Conservation (phyloP, 2,113 vertebrate genomes). For the Apteryx mantelli region DNA sequence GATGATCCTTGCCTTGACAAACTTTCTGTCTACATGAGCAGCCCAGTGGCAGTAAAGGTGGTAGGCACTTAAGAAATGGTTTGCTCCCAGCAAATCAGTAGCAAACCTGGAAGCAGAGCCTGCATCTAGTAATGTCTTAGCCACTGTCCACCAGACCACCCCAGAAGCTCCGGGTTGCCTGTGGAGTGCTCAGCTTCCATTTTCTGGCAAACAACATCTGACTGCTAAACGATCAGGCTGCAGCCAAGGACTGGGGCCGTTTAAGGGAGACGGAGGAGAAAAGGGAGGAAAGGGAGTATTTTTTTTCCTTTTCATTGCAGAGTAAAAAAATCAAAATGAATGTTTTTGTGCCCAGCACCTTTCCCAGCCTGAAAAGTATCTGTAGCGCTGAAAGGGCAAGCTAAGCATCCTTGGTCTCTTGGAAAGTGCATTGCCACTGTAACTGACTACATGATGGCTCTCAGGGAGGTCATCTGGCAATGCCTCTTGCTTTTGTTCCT, state of each 20-base stretch:
- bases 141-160: rapidly evolving
- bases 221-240: rapidly evolving
- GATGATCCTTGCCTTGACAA: background rate
- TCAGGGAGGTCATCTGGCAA: background rate
- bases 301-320: background rate
- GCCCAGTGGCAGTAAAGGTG: background rate
- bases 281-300: background rate
- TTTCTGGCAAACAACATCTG: background rate
- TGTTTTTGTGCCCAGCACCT: background rate
- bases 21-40: rapidly evolving
- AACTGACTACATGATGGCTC: background rate
- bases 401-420: background rate
- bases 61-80: background rate
- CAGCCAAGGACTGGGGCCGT: rapidly evolving
- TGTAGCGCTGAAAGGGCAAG: background rate
- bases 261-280: background rate
- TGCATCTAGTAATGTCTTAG: background rate
- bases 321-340: background rate
- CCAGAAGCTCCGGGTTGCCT: background rate
- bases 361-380: background rate
- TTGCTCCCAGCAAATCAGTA: background rate
- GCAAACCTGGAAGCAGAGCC: background rate
- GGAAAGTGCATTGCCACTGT: background rate
- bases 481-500: background rate
- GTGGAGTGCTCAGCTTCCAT: rapidly evolving